Conservation (phyloP, 2,113 vertebrate genomes). For the Cercopithecus mona region DNA sequence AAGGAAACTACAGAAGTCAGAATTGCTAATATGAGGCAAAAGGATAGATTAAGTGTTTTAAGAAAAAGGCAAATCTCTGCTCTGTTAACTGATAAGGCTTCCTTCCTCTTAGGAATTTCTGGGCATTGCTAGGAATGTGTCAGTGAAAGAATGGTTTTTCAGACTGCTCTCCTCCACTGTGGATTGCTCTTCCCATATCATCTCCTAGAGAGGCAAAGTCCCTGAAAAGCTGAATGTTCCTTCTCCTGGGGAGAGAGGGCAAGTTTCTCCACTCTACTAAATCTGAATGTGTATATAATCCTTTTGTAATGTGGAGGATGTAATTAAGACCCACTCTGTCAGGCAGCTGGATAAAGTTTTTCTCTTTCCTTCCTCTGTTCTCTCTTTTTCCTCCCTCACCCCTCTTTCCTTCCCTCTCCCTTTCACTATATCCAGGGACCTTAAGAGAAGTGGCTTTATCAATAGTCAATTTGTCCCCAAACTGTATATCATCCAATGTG, state of each 20-base stretch:
- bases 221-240: not conserved
- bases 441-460: not conserved
- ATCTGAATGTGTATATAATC: conserved; percentile 45
- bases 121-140: not conserved
- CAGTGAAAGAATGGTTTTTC: not conserved
- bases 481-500: not conserved
- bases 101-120: not conserved
- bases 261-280: conserved; percentile 10
- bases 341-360: not conserved
- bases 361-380: not conserved
- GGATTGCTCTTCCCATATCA: not conserved
- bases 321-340: conserved; percentile 55
- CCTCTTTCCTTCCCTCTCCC: not conserved
- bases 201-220: not conserved
- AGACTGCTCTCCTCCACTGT: not conserved
- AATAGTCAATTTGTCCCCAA: not conserved
- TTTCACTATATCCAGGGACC: not conserved
- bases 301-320: conserved; percentile 54
- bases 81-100: not conserved
- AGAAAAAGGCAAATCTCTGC: not conserved
- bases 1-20: not conserved
- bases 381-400: not conserved
- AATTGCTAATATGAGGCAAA: not conserved
- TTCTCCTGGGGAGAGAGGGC: not conserved
- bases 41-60: not conserved